phyloP scores from a whole-genome alignment of 2,797 vertebrate species.

The Liasis olivaceus region DNA sequence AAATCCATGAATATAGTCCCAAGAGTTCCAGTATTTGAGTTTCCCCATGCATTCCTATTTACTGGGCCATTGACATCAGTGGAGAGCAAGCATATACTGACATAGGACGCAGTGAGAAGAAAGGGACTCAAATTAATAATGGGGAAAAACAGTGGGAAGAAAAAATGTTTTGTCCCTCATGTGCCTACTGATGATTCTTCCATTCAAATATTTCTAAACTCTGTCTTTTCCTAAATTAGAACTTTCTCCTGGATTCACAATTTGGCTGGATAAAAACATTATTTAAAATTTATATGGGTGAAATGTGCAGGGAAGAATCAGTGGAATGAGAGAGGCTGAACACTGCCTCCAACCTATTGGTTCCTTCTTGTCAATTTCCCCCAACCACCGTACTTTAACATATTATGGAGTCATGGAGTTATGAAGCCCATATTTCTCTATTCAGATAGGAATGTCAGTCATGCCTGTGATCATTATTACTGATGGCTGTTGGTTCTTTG shows the following conservation, averaged over 20 bases:
- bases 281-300: not conserved
- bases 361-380: no score
- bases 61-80: no score
- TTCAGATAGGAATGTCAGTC: not conserved
- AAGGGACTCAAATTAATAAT: no score
- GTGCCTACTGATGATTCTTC: not conserved
- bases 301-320: not conserved
- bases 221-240: not conserved
- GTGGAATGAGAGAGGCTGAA: not conserved
- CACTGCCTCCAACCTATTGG: not conserved
- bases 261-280: not conserved
- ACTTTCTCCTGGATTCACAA: not conserved
- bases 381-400: no score
- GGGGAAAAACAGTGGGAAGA: not conserved
- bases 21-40: no score
- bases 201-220: not conserved
- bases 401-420: not conserved
- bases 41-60: no score
- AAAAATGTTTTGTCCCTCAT: not conserved
- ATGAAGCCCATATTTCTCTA: not conserved
- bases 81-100: no score
- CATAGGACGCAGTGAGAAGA: no score
- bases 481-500: constrained; percentile 11
- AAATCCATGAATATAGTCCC: no score
- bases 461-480: not conserved